Base-by-base conservation (phyloP, 1,140 invertebrate species). In the Hetaerina americana region DNA sequence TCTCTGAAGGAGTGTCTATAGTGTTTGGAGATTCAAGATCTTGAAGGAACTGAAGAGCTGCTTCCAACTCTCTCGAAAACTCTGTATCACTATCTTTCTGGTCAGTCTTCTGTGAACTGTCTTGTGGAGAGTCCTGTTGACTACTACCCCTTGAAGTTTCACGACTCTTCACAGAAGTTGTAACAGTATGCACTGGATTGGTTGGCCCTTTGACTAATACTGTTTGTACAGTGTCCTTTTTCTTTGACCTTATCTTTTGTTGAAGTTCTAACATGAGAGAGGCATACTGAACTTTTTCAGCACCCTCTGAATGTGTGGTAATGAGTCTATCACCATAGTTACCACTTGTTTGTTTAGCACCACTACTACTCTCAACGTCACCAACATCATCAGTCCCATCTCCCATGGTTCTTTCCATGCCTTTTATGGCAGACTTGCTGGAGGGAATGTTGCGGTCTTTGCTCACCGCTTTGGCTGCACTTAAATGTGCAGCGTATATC, bases 201-300 rank as follows among this genome's bases (percentile, higher is more conserved):
- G 66, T 49, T 15, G 26, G 22, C 10, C 57, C 66, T 57, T 57
- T 57, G 22, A 57, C 40, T 5, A 57, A n/a, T 18, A 57, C 40
- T 18, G 40, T 57, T 57, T 57, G 40, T n/a, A 57, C 40, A 57
- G 2, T 57, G 40, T 57, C 40, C 22, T 73, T 70, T 69, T 70
- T 74, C 40, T 74, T 73, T 2, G 40, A 31, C 27, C 27, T n/a
- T 5, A 74, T 70, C 12, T 77, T 75, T 28, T 76, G 76, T 70
- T 83, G 78, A 6, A 84, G 74, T 74, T 84, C 82, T 66, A 80
- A 78, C 81, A 83, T 81, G 25, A 83, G 75, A 10, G 82, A 82
- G 0, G 82, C 82, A 73, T 83, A 83, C 71, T 82, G 82, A 8
- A 71, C 68, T 29, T 75, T 73, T 1, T 70, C 73, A 1, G 66